phyloP scores from a whole-genome alignment of 2,113 vertebrate species.

The Ictalurus punctatus region DNA sequence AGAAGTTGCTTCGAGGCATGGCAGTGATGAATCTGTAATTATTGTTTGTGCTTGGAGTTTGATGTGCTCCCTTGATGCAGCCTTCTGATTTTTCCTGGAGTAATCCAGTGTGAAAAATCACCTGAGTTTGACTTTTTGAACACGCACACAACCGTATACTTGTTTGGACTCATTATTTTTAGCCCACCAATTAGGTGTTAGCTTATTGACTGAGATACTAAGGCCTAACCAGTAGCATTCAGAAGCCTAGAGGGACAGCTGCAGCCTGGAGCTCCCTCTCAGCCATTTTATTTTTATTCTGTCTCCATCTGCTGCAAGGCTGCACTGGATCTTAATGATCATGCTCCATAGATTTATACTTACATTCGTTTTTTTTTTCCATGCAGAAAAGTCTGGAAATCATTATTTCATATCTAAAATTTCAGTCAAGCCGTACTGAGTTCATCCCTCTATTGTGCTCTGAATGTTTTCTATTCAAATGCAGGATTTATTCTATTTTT shows the following conservation, averaged over 20 bases:
- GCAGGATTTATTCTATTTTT: background rate
- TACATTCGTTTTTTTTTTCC: slow-evolving; percentile 6
- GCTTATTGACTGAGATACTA: slow-evolving; percentile 45
- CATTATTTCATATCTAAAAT: background rate
- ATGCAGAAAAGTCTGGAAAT: slow-evolving; percentile 26
- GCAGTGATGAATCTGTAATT: slow-evolving; percentile 34
- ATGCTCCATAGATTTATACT: slow-evolving; percentile 33
- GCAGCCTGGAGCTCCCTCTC: slow-evolving; percentile 54
- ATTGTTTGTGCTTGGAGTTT: slow-evolving; percentile 38
- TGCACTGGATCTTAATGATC: slow-evolving; percentile 51
- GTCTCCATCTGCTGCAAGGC: slow-evolving; percentile 45
- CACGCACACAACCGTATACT: background rate
- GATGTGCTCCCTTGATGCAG: slow-evolving; percentile 26
- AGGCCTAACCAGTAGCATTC: slow-evolving; percentile 44
- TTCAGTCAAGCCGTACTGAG: background rate
- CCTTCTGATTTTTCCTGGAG: slow-evolving; percentile 22
- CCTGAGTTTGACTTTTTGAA: slow-evolving; percentile 28
- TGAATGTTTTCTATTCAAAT: slow-evolving; percentile 17
- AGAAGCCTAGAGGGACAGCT: slow-evolving; percentile 50
- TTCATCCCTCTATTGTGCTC: slow-evolving; percentile 28
- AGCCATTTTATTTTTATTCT: slow-evolving; percentile 50
- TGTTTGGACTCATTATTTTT: slow-evolving; percentile 31
- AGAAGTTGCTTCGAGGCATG: slow-evolving; percentile 39
- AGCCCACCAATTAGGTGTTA: slow-evolving; percentile 21
- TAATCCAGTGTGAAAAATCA: slow-evolving; percentile 21